Base-by-base conservation (phyloP, 1,140 invertebrate genomes). In the Bombus haemorrhoidalis region DNA sequence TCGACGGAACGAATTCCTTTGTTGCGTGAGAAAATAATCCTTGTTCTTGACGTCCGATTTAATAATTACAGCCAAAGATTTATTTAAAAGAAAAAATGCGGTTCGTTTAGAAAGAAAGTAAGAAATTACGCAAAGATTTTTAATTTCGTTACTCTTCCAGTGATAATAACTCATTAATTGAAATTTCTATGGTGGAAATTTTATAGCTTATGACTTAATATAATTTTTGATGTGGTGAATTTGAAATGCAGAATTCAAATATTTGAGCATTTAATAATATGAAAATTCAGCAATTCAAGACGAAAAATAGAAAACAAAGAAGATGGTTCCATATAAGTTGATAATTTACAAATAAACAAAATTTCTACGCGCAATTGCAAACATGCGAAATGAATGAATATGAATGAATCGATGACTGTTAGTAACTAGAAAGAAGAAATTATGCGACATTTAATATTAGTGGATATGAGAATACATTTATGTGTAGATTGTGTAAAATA, bases 401-500 rank as follows among this genome's bases (percentile, higher is more conserved):
- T 10, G 32, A 66, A 43, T 71, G 78, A 57, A 25, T 86, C 53
- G 73, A 86, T 75, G 86, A 78, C 68, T 68, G 76, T 79, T 79
- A 87, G 57, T 13, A 34, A 64, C 39, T 85, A 87, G 57, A 73
- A 53, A 75, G 62, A 68, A 71, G 53, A 66, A 83, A 81, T 81
- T 75, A 66, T 53, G 83, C 59, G 81, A 64, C 88, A 79, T 86
- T 83, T 86, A 90, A 82, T 88, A 82, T 81, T 75, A 83, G 69
- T 74, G 83, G 39, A 86, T 71, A 86, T 53, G 83, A 78, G 66
- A 80, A 83, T 86, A 75, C 74, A 76, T 91, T 89, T 91, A 84
- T 91, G 83, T 90, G 87, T 92, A 92, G 91, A 91, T 90, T 87
- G 85, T 92, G 82, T 91, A 91, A 88, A 88, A 86, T 91, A 92